These are phyloP conservation scores for Rhynchonycteris naso DNA, from an alignment of 2,797 vertebrate genomes.

Conservation along the genomic window DNA sequence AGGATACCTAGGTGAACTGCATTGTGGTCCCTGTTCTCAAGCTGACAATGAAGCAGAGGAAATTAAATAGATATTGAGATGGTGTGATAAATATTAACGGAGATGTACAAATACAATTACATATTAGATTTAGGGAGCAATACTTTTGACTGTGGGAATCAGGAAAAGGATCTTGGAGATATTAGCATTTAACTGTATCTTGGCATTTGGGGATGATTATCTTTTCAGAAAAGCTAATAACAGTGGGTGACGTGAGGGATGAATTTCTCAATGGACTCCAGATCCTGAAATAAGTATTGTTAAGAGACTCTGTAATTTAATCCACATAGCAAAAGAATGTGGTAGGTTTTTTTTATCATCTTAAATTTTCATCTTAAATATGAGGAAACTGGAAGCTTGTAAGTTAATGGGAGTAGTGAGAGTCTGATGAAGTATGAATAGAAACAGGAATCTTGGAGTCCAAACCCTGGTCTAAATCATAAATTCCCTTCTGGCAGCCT, in stretches of 20 bases:
- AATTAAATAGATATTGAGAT: constrained; percentile 41
- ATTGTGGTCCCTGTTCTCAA: background rate
- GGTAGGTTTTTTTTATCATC: background rate
- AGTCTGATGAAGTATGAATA: background rate
- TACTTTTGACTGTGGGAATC: background rate
- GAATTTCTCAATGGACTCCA: background rate
- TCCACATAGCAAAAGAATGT: background rate
- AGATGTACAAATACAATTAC: constrained; percentile 27
- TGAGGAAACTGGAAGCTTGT: background rate
- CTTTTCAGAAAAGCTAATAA: constrained; percentile 24
- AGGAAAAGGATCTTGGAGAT: background rate
- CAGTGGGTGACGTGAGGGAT: background rate
- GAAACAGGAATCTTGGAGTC: background rate
- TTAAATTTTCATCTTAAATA: background rate
- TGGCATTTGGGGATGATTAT: background rate
- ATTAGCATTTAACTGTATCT: background rate
- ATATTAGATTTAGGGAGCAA: background rate
- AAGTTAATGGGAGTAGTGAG: background rate
- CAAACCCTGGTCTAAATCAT: background rate
- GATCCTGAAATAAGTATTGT: background rate
- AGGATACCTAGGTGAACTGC: background rate
- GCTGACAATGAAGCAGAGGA: background rate
- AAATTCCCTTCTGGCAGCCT: background rate
- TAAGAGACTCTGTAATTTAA: background rate
- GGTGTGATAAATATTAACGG: background rate